A percentile compares a stretch with the other conserved stretches of the same genome.
Evolutionary conservation across 2,888 invertebrate species (phyloP).

Genomic region (Podotricha telesiphe): DNA sequence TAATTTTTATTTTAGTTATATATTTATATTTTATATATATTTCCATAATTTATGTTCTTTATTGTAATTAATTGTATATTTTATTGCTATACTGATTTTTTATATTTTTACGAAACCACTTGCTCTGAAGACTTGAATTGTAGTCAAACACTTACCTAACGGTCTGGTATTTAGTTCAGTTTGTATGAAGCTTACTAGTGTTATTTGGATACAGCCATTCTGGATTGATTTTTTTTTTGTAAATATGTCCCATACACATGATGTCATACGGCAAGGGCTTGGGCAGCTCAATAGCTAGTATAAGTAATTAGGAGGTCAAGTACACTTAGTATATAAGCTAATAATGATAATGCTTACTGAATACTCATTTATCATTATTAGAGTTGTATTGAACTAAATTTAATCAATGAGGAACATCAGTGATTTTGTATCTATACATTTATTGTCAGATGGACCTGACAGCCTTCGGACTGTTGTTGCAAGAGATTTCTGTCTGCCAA

Average conservation of each 20-base stretch:
- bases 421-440: constrained; percentile 40
- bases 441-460: constrained; percentile 45
- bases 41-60: not conserved
- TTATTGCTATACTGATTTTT: not conserved
- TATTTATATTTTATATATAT: constrained; percentile 1
- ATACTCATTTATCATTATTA: constrained; percentile 73
- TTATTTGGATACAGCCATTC: constrained; percentile 55
- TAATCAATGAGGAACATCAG: constrained; percentile 42
- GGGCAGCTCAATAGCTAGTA: constrained; percentile 48
- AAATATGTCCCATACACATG: constrained; percentile 48
- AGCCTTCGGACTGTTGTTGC: constrained; percentile 41
- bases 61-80: constrained; percentile 10
- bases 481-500: constrained; percentile 25
- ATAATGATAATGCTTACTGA: constrained; percentile 74
- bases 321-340: constrained; percentile 70
- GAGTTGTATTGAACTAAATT: constrained; percentile 56
- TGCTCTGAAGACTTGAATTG: not conserved
- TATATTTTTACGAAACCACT: constrained; percentile 6
- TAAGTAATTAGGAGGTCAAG: constrained; percentile 54
- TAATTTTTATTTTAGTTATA: not conserved
- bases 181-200: constrained; percentile 71
- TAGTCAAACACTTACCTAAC: constrained; percentile 26
- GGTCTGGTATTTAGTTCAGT: constrained; percentile 58
- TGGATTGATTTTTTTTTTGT: constrained; percentile 47
- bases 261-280: constrained; percentile 41